phyloP scores from a whole-genome alignment of 2,113 vertebrate genomes.

The Apistogramma diplotaenia region DNA sequence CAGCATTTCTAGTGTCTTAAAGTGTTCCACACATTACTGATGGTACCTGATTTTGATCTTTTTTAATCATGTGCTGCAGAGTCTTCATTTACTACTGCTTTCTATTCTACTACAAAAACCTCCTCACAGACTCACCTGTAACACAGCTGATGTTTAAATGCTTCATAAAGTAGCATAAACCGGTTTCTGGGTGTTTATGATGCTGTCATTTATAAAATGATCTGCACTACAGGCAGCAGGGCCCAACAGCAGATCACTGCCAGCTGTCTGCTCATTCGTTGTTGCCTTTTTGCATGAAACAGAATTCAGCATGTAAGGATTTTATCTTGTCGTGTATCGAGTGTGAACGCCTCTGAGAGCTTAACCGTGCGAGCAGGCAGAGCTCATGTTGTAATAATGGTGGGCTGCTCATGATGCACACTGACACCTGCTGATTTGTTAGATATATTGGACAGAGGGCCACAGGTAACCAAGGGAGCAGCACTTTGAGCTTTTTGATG shows the following conservation, averaged over 20 bases:
- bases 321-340: not conserved
- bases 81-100: too few species aligned
- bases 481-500: slow-evolving; percentile 21
- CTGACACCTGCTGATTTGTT: slow-evolving; percentile 43
- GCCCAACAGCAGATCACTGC: not conserved
- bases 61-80: too few species aligned
- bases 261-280: not conserved
- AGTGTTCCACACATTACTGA: too few species aligned
- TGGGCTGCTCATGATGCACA: slow-evolving; percentile 44
- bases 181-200: not conserved
- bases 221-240: not conserved
- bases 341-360: slow-evolving; percentile 30
- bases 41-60: too few species aligned
- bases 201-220: not conserved
- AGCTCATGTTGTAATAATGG: slow-evolving; percentile 56
- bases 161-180: not conserved
- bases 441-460: slow-evolving; percentile 52
- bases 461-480: slow-evolving; percentile 39
- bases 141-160: too few species aligned
- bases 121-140: too few species aligned
- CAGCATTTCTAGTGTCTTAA: too few species aligned
- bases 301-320: not conserved
- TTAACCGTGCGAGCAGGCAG: slow-evolving; percentile 3
- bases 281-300: not conserved
- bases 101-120: too few species aligned